Evolutionary conservation across 2,797 vertebrate species (phyloP), one percentile per base, ranked within the genome.

Genomic region (Acropternis orthonyx): DNA sequence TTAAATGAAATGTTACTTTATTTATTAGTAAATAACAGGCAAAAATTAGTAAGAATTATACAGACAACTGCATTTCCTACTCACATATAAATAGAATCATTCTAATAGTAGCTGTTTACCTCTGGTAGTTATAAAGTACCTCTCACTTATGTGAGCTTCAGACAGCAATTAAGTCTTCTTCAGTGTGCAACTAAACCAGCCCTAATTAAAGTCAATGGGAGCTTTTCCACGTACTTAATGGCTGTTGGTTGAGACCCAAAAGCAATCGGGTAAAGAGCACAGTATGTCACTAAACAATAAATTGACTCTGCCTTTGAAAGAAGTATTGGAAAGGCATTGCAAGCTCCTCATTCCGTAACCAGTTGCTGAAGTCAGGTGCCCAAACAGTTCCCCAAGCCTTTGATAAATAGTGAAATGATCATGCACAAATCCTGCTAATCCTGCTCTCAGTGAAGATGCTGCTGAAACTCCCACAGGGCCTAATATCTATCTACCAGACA

Each of bases 181-280:
- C 80, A 55, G 67, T 3, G 4, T 73, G 66, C 39, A 52, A 43
- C 55, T 84, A 81, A 84, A 63, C 69, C 59, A 86, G 67, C n/a
- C 59, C 73, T 95, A 88, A 94, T 95, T 90, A 92, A 94, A 95
- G 92, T 85, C 85, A 90, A 66, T 27, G 49, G 92, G 82, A 92
- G 66, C 51, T 84, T 92, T 85, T 59, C 54, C 55, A 84, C 36
- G 52, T 28, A 62, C 34, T 76, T 90, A 90, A 84, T 23, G 17
- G 34, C n/a, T 58, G 36, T 46, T 94, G 80, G 66, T 88, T 41
- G 67, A 81, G 67, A 74, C 83, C 69, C 90, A 72, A 62, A 92
- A 88, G 66, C 28, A 63, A 72, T 66, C 32, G 44, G 30, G 37
- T n/a, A 37, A 88, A 62, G 58, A 90, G 36, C 55, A 27, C 0